These are phyloP conservation scores for Agrilus biguttatus DNA, from an alignment of 2,888 invertebrate genomes.

Conservation along the genomic window DNA sequence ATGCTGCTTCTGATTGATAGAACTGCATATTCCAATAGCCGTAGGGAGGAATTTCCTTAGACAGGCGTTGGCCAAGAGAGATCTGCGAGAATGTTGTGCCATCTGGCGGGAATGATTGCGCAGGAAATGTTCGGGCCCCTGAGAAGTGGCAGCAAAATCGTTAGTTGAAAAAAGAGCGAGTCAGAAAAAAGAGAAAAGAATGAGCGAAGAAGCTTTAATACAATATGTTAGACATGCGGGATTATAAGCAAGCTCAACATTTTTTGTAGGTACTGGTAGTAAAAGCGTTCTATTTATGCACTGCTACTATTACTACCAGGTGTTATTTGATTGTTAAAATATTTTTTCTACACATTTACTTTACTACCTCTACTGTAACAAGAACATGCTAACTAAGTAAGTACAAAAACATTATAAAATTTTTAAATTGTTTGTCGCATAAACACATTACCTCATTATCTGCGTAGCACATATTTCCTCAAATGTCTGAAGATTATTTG, in stretches of 20 bases:
- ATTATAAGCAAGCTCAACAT: no score
- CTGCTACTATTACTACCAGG: no score
- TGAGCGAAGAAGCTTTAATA: slow-evolving; percentile 3
- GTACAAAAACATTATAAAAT: no score
- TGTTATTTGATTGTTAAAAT: no score
- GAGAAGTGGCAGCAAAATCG: slow-evolving; percentile 5
- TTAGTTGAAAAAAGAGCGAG: slow-evolving; percentile 8
- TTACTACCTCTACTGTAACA: no score
- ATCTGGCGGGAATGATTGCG: slow-evolving; percentile 82
- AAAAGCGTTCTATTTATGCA: no score
- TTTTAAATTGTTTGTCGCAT: no score
- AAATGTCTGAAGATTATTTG: not conserved
- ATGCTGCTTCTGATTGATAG: slow-evolving; percentile 85
- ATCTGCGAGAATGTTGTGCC: slow-evolving; percentile 87
- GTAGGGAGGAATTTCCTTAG: slow-evolving; percentile 82
- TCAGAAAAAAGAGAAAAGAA: slow-evolving; percentile 4
- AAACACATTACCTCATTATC: no score
- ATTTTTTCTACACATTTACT: no score
- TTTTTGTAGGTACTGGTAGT: no score
- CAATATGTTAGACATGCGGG: slow-evolving; percentile 5
- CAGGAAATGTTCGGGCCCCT: slow-evolving; percentile 82
- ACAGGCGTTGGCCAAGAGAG: slow-evolving; percentile 71
- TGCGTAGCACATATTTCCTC: not conserved
- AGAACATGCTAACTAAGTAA: no score
- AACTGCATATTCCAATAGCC: slow-evolving; percentile 98